Evolutionary conservation across 2,888 invertebrate species (phyloP).

Genomic region (Scaptodrosophila latifasciaeformis): DNA sequence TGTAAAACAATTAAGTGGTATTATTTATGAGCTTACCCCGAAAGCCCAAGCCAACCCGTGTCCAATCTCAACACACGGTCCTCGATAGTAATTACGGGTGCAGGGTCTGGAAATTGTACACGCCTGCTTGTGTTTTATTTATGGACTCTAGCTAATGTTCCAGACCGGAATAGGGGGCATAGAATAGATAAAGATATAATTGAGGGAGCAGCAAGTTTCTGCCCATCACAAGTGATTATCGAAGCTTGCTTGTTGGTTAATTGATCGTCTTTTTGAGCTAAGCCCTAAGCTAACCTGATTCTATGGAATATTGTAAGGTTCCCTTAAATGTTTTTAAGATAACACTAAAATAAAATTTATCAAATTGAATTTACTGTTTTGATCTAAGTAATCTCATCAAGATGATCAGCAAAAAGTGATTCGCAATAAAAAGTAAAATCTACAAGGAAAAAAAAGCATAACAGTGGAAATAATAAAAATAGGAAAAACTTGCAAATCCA

Average conservation of each 20-base stretch:
- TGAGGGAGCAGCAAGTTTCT: too few species aligned
- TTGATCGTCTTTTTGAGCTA: too few species aligned
- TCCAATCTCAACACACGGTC: slow-evolving; percentile 33
- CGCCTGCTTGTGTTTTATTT: slow-evolving; percentile 40
- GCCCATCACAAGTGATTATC: too few species aligned
- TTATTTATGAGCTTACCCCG: slow-evolving; percentile 52
- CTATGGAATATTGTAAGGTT: slow-evolving; percentile 16
- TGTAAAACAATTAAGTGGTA: slow-evolving; percentile 66
- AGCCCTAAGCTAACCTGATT: too few species aligned
- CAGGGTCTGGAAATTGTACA: slow-evolving; percentile 8
- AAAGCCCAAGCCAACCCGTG: neutral
- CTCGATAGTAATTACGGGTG: slow-evolving; percentile 52
- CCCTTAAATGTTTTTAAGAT: slow-evolving; percentile 6
- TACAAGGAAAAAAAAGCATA: slow-evolving; percentile 4
- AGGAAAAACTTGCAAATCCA: slow-evolving; percentile 30
- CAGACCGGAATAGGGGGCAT: neutral
- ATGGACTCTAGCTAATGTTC: slow-evolving; percentile 48
- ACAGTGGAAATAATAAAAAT: slow-evolving; percentile 10
- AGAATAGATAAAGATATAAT: too few species aligned
- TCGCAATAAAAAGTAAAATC: slow-evolving; percentile 4
- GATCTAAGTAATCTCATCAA: too few species aligned
- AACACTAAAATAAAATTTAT: slow-evolving; percentile 14
- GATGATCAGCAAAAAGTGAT: too few species aligned
- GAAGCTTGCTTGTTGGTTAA: too few species aligned
- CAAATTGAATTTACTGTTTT: slow-evolving; percentile 22